A percentile compares a stretch with the other conserved stretches of the same genome.
phyloP scores from a whole-genome alignment of 1,140 invertebrate species.

The Pteromalus puparum region DNA sequence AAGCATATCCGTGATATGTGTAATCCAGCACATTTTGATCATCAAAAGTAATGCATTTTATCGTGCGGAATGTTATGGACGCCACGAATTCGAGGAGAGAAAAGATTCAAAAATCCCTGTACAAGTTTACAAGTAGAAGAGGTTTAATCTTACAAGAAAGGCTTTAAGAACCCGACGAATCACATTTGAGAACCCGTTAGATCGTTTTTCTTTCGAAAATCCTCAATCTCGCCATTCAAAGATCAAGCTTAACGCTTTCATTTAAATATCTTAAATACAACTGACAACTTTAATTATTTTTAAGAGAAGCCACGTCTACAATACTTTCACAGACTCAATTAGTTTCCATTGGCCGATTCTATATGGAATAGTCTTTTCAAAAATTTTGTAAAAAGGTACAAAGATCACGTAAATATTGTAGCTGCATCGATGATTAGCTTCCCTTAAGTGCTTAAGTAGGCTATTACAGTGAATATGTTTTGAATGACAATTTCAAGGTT shows the following conservation, averaged over 20 bases:
- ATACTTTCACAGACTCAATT: constrained; percentile 5
- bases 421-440: neutral
- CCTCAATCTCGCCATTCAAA: constrained; percentile 39
- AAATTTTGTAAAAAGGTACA: constrained; percentile 14
- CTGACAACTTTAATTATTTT: neutral
- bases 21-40: constrained; percentile 8
- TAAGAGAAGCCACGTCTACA: neutral
- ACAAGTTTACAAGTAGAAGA: constrained; percentile 47
- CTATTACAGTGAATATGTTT: constrained; percentile 26
- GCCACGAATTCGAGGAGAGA: constrained; percentile 36
- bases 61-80: constrained; percentile 40
- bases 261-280: neutral
- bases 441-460: neutral
- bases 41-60: constrained; percentile 32
- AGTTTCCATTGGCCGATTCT: neutral
- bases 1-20: neutral
- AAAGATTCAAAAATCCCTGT: constrained; percentile 47
- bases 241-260: neutral
- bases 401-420: constrained; percentile 10
- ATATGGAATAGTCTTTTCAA: neutral
- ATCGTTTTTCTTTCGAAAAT: constrained; percentile 28
- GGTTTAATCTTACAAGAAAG: constrained; percentile 43
- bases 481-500: constrained; percentile 47
- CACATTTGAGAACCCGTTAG: constrained; percentile 47
- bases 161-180: constrained; percentile 38